A percentile compares a stretch with the other conserved stretches of the same genome.
phyloP scores from a whole-genome alignment of 2,888 invertebrate genomes.

The Cantharis flavilabris region DNA sequence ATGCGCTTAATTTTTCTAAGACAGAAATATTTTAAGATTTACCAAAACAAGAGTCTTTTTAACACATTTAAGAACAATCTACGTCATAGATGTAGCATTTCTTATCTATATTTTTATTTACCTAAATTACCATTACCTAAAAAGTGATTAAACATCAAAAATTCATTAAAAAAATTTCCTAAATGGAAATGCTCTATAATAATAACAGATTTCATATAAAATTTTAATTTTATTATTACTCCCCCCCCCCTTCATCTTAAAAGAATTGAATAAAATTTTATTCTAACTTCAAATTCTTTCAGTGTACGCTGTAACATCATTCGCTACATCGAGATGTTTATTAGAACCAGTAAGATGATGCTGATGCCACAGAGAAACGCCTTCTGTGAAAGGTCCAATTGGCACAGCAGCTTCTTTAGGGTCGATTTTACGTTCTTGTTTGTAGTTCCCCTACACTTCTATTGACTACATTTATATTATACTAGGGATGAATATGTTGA shows the following conservation, averaged over 20 bases:
- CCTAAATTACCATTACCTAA: no score
- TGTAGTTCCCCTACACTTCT: not conserved
- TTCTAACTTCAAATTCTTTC: not conserved
- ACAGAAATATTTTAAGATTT: not conserved
- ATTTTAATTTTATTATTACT: no score
- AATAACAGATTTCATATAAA: no score
- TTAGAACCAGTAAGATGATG: slow-evolving; percentile 14
- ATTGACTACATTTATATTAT: not conserved
- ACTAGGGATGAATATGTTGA: not conserved
- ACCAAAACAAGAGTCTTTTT: not conserved
- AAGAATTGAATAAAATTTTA: no score
- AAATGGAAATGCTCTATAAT: no score
- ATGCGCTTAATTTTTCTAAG: not conserved
- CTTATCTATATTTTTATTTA: no score
- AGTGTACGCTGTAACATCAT: not conserved
- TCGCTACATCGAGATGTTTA: not conserved
- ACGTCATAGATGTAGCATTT: no score
- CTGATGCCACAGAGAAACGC: slow-evolving; percentile 2
- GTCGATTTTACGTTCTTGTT: not conserved
- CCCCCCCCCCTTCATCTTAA: no score
- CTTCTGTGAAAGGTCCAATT: slow-evolving; percentile 9
- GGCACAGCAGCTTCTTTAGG: slow-evolving; percentile 9
- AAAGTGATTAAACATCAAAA: no score
- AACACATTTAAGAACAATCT: not conserved
- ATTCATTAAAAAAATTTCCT: no score